These are phyloP conservation scores for Drosophila imparisetae DNA, from an alignment of 2,888 invertebrate species.

Conservation along the genomic window DNA sequence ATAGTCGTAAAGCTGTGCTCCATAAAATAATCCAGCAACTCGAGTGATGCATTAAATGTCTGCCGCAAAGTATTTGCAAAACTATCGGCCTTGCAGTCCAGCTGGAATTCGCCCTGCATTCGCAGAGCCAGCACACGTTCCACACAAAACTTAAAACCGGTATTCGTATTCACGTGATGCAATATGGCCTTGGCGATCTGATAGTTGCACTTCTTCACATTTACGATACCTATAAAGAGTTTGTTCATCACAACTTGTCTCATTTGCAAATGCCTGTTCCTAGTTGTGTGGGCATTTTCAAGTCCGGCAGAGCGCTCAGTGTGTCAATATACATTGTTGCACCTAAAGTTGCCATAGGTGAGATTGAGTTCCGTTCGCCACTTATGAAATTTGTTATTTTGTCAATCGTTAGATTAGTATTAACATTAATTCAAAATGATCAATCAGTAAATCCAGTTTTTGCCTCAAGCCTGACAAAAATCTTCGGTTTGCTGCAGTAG, in stretches of 20 bases:
- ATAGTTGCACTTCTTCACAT: slow-evolving; percentile 86
- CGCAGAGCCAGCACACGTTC: slow-evolving; percentile 86
- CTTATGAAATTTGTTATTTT: slow-evolving; percentile 85
- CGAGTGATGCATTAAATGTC: slow-evolving; percentile 88
- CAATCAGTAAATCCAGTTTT: not conserved
- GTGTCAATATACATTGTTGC: slow-evolving; percentile 85
- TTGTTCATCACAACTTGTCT: slow-evolving; percentile 85
- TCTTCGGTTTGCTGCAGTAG: slow-evolving; percentile 91
- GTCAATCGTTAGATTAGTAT: slow-evolving; percentile 66
- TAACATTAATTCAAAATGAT: slow-evolving; percentile 68
- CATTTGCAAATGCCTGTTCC: too few species aligned
- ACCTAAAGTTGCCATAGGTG: slow-evolving; percentile 88
- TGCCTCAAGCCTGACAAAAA: slow-evolving; percentile 82
- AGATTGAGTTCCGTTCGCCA: slow-evolving; percentile 88
- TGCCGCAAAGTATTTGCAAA: slow-evolving; percentile 86
- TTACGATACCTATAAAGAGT: slow-evolving; percentile 89
- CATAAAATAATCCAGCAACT: slow-evolving; percentile 76
- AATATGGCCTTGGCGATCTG: slow-evolving; percentile 84
- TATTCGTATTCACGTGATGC: slow-evolving; percentile 69
- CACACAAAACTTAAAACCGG: slow-evolving; percentile 79
- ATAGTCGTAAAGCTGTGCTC: slow-evolving; percentile 87
- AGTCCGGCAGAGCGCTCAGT: slow-evolving; percentile 79
- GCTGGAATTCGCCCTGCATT: slow-evolving; percentile 92
- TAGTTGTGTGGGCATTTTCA: slow-evolving; percentile 81
- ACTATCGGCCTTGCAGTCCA: slow-evolving; percentile 91